phyloP scores from a whole-genome alignment of 2,113 vertebrate genomes.

The Scalopus aquaticus region DNA sequence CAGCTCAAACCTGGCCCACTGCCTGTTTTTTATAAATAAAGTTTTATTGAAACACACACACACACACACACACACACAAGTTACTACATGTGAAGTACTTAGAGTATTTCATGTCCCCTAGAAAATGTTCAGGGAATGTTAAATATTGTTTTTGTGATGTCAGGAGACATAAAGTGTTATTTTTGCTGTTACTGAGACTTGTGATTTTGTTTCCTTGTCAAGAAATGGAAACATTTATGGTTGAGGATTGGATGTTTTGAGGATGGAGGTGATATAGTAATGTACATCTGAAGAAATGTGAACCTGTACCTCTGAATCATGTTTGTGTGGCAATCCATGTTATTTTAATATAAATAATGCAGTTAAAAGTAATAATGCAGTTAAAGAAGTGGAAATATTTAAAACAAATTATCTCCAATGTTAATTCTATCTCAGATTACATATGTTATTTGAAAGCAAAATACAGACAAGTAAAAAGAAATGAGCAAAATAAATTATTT shows the following conservation, averaged over 20 bases:
- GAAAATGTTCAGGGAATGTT: neutral
- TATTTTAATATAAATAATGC: too few relatives aligned
- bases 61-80: neutral
- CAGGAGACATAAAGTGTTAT: neutral
- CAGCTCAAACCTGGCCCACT: neutral
- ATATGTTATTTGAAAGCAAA: neutral
- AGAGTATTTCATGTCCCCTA: neutral
- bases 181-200: neutral
- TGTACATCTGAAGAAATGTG: too few relatives aligned
- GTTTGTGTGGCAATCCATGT: too few relatives aligned
- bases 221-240: neutral
- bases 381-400: neutral
- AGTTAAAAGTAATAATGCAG: too few relatives aligned
- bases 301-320: too few relatives aligned
- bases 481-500: neutral
- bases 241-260: too few relatives aligned
- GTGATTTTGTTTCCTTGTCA: neutral
- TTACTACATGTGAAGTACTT: neutral
- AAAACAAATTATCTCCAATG: neutral
- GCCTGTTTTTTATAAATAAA: neutral
- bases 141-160: neutral
- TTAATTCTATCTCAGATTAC: neutral
- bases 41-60: neutral
- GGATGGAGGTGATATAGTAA: too few relatives aligned
- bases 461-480: neutral